These are phyloP conservation scores for Ranitomeya variabilis DNA, from an alignment of 2,113 vertebrate species.

Conservation along the genomic window DNA sequence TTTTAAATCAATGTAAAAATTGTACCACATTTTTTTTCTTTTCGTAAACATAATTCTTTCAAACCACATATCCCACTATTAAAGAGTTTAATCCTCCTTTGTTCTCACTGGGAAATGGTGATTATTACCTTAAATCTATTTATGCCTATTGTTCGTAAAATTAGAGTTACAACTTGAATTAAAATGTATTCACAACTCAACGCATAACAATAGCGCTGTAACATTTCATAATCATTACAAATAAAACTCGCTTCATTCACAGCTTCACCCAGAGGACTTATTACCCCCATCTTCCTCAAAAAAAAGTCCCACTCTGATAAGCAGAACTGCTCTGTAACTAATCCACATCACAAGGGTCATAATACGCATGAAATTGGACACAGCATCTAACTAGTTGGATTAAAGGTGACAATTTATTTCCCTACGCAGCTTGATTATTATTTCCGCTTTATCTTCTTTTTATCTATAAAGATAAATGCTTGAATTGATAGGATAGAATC, in stretches of 20 bases:
- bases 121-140: conserved; percentile 37
- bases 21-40: background rate
- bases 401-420: background rate
- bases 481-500: background rate
- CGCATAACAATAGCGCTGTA: conserved; percentile 18
- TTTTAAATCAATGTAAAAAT: background rate
- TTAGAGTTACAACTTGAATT: conserved; percentile 8
- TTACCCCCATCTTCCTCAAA: background rate
- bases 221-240: conserved; percentile 39
- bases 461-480: background rate
- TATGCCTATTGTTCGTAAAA: conserved; percentile 14
- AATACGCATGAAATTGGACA: conserved; percentile 18
- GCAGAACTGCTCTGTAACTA: conserved; percentile 25
- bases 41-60: background rate
- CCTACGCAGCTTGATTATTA: no score
- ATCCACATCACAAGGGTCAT: conserved; percentile 48
- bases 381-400: background rate
- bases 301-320: conserved; percentile 11
- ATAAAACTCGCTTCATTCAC: conserved; percentile 14
- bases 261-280: conserved; percentile 13
- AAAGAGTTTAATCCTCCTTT: background rate
- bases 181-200: conserved; percentile 38
- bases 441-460: background rate
- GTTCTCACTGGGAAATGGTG: background rate
- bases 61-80: background rate